These are phyloP conservation scores for Melanerpes aurifrons DNA, from an alignment of 2,113 vertebrate species.

Conservation along the genomic window DNA sequence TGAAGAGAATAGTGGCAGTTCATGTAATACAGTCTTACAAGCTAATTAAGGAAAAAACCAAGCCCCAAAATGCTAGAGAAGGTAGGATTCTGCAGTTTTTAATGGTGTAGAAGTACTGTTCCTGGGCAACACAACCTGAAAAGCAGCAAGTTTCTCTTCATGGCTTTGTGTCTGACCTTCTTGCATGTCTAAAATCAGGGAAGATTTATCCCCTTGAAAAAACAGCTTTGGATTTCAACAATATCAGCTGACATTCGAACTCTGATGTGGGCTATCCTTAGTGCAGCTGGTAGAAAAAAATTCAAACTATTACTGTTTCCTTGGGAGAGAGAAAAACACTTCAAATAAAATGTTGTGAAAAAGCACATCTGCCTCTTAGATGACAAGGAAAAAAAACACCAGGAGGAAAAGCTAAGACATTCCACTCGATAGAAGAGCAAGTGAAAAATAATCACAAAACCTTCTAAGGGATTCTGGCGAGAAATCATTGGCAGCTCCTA, in stretches of 20 bases:
- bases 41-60: not conserved
- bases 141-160: not conserved
- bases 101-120: not conserved
- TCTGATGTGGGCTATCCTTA: not conserved
- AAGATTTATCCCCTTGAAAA: not conserved
- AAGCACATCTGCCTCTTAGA: slow-evolving; percentile 9
- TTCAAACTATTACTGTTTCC: not conserved
- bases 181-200: not conserved
- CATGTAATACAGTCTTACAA: not conserved
- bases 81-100: not conserved
- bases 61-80: not conserved
- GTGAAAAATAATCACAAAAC: not conserved
- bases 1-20: not conserved
- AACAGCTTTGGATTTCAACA: slow-evolving; percentile 7
- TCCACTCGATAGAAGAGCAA: not conserved
- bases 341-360: not conserved
- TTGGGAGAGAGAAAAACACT: not conserved
- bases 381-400: not conserved
- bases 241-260: not conserved
- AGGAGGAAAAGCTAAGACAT: slow-evolving; percentile 13
- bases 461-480: slow-evolving; percentile 17
- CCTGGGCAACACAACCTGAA: not conserved
- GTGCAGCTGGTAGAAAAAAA: not conserved
- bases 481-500: slow-evolving; percentile 8
- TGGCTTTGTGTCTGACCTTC: not conserved